Conservation (phyloP, 2,113 vertebrate species). For the Noturus placidus region DNA sequence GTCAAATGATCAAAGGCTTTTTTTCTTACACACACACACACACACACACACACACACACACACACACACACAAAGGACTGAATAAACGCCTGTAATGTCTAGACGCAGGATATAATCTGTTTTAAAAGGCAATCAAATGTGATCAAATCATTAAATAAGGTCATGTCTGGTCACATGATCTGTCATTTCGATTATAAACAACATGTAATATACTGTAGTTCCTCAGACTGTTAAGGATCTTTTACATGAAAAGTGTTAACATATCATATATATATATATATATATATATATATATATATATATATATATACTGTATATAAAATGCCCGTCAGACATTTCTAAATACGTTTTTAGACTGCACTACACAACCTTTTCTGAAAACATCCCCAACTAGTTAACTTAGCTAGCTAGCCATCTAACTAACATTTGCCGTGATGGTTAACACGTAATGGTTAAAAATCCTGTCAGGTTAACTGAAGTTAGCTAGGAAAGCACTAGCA, state of each 20-base stretch:
- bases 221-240: not conserved
- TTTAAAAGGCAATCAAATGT: not conserved
- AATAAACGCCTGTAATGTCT: not conserved
- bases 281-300: too few species aligned
- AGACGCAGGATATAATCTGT: slow-evolving; percentile 5
- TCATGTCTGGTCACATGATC: not conserved
- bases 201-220: too few species aligned
- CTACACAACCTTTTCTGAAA: not conserved
- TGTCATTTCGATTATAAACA: not conserved
- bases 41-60: not conserved
- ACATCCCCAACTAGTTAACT: not conserved
- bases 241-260: not conserved
- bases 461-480: not conserved
- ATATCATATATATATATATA: too few species aligned
- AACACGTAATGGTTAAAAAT: not conserved
- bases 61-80: not conserved
- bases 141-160: not conserved
- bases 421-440: not conserved
- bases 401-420: not conserved
- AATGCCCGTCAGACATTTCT: not conserved
- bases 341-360: not conserved
- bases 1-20: slow-evolving; percentile 37
- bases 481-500: not conserved
- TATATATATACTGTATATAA: too few species aligned
- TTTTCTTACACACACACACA: not conserved